Evolutionary conservation across 2,113 vertebrate species (phyloP).

Genomic region (Picathartes gymnocephalus): DNA sequence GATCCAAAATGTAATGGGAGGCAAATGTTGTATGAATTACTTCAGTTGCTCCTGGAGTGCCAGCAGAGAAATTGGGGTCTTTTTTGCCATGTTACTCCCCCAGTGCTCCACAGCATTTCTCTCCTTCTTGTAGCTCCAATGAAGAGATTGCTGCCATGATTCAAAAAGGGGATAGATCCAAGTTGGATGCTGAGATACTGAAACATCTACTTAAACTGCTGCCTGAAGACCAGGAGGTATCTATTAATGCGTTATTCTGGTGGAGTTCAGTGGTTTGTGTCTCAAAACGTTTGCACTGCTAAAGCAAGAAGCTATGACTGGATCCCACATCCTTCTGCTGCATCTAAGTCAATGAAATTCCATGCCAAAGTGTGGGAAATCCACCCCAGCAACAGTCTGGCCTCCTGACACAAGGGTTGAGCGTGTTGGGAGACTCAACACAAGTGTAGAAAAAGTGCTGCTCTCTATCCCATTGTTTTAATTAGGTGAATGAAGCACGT

Average conservation of each 20-base stretch:
- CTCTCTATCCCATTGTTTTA: neutral
- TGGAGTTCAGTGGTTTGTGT: neutral
- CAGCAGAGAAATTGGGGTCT: neutral
- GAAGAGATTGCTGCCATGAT: conserved; percentile 85
- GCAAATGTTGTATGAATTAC: neutral
- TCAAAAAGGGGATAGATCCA: conserved; percentile 79
- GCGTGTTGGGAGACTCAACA: rapidly evolving
- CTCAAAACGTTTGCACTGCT: neutral
- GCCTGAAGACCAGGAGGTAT: conserved; percentile 89
- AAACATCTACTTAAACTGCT: conserved; percentile 91
- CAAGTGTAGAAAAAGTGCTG: neutral
- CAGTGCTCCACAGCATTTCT: neutral
- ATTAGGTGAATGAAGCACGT: neutral
- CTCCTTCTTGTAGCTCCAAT: conserved; percentile 71
- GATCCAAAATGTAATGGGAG: neutral
- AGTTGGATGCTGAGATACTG: conserved; percentile 83
- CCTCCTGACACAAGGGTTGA: neutral
- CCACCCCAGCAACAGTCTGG: neutral
- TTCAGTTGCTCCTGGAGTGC: neutral
- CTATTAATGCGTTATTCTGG: neutral
- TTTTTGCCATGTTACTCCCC: neutral
- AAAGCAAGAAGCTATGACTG: neutral
- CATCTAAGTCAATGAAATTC: neutral
- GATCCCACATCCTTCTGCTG: neutral
- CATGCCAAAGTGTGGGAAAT: neutral